Evolutionary conservation across 2,888 invertebrate species (phyloP), one percentile per base, ranked within the genome.

Genomic region (Hypselothyrea guttata): DNA sequence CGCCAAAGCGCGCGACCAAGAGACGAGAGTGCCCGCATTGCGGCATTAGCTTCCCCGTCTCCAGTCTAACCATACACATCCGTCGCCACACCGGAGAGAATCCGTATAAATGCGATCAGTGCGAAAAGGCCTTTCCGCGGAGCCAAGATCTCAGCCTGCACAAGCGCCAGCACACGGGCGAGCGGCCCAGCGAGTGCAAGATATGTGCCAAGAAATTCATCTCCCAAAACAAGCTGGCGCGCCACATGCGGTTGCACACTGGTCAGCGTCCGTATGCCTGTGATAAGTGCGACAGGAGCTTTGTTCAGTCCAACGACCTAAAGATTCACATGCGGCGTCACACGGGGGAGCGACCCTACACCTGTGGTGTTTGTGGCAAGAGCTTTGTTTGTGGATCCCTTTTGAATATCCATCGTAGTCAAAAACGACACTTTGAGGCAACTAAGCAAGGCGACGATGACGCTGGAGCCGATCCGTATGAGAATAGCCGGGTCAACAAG

Each of bases 271-370:
- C 93, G 0, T 92, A 92, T 82, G 92, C 92, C 69, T 93, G 93
- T 69, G 90, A 91, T 0, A 91, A 81, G 33, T 90, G 90, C 45
- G 84, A 85, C 27, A 88, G 88, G 44, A 83, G 87, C 1, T 94
- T 94, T 86, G 93, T 94, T 0, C 94, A 94, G 85, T 94, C 94
- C 44, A 94, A 94, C 85, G 94, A 94, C 79, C 89, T 94, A 40
- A 93, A 93, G n/a, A 88, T 94, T 27, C 94, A 94, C 76, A 92
- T 93, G 87, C 91, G 94, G 0, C 90, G 94, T 0, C 94, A 94
- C 76, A 94, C 94, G 0, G 94, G 94, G 0, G 92, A 93, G 75
- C 92, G 92, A 58, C 93, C 93, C 0, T 93, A 92, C 72, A 91
- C 91, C 7, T 94, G 94, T 71, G 93, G 92, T 22, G 90, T 94